These are phyloP conservation scores for Hemitrygon akajei DNA, from an alignment of 2,797 vertebrate species.

Conservation along the genomic window DNA sequence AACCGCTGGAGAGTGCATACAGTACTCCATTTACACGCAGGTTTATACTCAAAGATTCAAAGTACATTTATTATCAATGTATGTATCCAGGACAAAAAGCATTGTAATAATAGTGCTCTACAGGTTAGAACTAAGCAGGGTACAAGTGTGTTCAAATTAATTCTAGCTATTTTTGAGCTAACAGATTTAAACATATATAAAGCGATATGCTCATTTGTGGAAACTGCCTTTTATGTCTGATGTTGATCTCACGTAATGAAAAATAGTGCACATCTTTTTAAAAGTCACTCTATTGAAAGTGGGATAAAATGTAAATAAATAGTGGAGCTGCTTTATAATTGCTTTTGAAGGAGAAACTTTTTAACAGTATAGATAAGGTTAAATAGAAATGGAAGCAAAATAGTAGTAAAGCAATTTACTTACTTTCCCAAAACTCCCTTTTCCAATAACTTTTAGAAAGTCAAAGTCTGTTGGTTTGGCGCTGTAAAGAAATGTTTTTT, in stretches of 20 bases:
- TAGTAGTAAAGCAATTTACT: constrained; percentile 56
- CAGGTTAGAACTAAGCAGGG: too few species aligned
- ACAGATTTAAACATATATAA: neutral
- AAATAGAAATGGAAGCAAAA: neutral
- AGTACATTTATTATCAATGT: too few species aligned
- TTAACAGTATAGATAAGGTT: neutral
- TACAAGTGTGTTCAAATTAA: neutral
- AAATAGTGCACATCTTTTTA: constrained; percentile 8
- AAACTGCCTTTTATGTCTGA: neutral
- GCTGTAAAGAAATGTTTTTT: constrained; percentile 55
- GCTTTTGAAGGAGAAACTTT: neutral
- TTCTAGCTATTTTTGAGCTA: neutral
- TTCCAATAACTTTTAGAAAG: constrained; percentile 92
- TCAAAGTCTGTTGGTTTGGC: constrained; percentile 96
- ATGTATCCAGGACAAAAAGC: too few species aligned
- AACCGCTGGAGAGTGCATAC: too few species aligned
- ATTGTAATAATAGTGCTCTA: too few species aligned
- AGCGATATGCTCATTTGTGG: neutral
- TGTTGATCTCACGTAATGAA: neutral
- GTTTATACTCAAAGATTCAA: too few species aligned
- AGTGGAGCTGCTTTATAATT: neutral
- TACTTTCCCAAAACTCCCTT: constrained; percentile 57
- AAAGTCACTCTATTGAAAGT: constrained; percentile 38
- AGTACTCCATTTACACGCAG: too few species aligned
- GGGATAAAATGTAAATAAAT: constrained; percentile 36